Base-by-base conservation (phyloP, 2,797 vertebrate species). In the Poecilia wingei region DNA sequence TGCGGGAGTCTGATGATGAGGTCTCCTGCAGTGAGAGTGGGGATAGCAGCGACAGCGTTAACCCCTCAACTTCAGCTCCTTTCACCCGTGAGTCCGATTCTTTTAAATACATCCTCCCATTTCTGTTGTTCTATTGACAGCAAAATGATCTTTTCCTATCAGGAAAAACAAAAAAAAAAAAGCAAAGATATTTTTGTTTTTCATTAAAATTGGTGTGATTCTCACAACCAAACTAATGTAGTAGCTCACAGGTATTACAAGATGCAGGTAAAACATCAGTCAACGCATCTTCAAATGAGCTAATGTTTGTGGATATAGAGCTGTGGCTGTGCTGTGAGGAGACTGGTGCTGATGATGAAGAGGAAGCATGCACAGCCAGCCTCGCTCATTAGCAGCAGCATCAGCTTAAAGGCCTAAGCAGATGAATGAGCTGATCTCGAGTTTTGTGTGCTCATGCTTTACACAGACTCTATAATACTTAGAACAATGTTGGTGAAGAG, bases 1-100 rank as follows among this genome's bases (percentile, higher is more conserved):
- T 96, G 87, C 93, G 97, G 91, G 98, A 98, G 93, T 99, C 98
- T 0, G 98, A 99, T 81, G 95, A 96, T 88, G 98, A 99, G 80
- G 95, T 99, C 90, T 99, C 98, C 84, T 97, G 98, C 96, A 98
- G 98, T 72, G 98, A 99, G 92, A 99, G 98, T 18, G 98, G 97
- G 84, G 97, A 99, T 94, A 99, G 98, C 82, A 97, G 97, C 47
- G 98, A 99, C 94, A 99, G 98, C 69, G 96, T 99, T 94, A 99
- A 99, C 93, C 98, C 98, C 16, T 98, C 98, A 6, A 96, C 97
- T 87, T 97, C 97, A 2, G 96, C 92, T 86, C 97, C 97, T 91
- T 97, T 99, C 91, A 97, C 96, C 79, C 97, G 97, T 98, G 95
- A 98, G 97, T 97, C 49, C 79, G n/a, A 53, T 57, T 79, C 79